phyloP scores from a whole-genome alignment of 1,140 invertebrate genomes.

The Conus betulinus region DNA sequence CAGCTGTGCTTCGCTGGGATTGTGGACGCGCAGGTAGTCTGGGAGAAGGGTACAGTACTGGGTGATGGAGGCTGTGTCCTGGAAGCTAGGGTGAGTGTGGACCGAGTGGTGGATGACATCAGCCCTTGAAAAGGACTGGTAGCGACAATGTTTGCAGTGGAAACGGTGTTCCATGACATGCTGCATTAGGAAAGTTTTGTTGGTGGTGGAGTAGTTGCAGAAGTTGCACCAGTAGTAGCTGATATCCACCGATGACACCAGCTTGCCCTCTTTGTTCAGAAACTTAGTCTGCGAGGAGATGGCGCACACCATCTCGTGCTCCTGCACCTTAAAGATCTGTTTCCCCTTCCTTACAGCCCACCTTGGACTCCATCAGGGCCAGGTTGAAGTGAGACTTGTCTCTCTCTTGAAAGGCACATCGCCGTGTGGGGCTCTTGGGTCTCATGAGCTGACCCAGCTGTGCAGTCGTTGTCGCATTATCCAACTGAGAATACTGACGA shows the following conservation, averaged over 20 bases:
- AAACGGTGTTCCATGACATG: slow-evolving; percentile 69
- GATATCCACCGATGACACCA: slow-evolving; percentile 57
- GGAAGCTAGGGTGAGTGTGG: slow-evolving; percentile 57
- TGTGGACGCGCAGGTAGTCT: slow-evolving; percentile 57
- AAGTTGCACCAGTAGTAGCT: slow-evolving; percentile 71
- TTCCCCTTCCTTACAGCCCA: slow-evolving; percentile 48
- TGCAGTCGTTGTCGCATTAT: neutral
- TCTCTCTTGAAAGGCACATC: slow-evolving; percentile 49
- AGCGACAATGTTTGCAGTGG: slow-evolving; percentile 65
- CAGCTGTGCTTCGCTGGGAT: slow-evolving; percentile 40
- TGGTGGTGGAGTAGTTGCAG: slow-evolving; percentile 62
- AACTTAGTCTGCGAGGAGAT: slow-evolving; percentile 59
- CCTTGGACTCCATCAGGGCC: slow-evolving; percentile 61
- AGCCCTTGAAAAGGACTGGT: slow-evolving; percentile 68
- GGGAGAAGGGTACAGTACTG: slow-evolving; percentile 65
- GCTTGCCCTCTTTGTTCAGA: slow-evolving; percentile 46
- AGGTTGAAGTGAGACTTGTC: slow-evolving; percentile 57
- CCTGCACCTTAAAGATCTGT: slow-evolving; percentile 52
- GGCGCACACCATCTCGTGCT: slow-evolving; percentile 67
- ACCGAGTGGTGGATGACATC: slow-evolving; percentile 64
- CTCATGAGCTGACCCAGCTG: slow-evolving; percentile 43
- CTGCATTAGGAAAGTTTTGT: slow-evolving; percentile 56
- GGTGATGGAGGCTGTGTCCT: slow-evolving; percentile 53
- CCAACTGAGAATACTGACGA: neutral
- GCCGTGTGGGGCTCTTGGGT: slow-evolving; percentile 59